phyloP scores from a whole-genome alignment of 2,888 invertebrate genomes.

The Caenorhabditis wallacei region DNA sequence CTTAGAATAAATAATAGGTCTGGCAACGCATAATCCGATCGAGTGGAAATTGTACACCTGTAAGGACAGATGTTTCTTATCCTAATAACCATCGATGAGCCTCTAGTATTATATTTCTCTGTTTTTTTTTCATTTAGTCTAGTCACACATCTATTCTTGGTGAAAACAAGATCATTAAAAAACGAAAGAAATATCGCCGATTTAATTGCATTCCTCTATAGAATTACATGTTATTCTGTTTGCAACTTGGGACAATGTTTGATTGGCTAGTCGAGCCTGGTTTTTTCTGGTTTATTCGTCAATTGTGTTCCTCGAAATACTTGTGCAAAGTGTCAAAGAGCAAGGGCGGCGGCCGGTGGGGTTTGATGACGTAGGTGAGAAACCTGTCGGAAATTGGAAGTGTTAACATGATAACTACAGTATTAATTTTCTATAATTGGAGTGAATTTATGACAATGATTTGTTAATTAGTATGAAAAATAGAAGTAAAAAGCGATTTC shows the following conservation, averaged over 20 bases:
- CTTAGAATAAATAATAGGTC: too few relatives aligned
- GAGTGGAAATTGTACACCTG: not conserved
- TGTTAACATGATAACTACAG: not conserved
- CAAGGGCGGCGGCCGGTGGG: slow-evolving; percentile 37
- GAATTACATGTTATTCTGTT: slow-evolving; percentile 22
- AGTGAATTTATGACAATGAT: too few relatives aligned
- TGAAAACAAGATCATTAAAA: slow-evolving; percentile 18
- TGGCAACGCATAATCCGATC: too few relatives aligned
- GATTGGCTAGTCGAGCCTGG: slow-evolving; percentile 21
- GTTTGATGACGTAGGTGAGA: slow-evolving; percentile 36
- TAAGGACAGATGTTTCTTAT: not conserved
- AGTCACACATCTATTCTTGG: not conserved
- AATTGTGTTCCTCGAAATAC: slow-evolving; percentile 51
- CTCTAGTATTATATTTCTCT: not conserved
- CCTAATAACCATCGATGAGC: not conserved
- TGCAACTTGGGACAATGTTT: slow-evolving; percentile 24
- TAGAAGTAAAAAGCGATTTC: too few relatives aligned
- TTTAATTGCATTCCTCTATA: not conserved
- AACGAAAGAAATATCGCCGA: not conserved
- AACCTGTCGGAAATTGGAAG: slow-evolving; percentile 4
- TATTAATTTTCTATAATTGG: not conserved
- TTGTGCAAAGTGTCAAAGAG: slow-evolving; percentile 64
- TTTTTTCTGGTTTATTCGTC: not conserved
- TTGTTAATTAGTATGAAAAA: too few relatives aligned
- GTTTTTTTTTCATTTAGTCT: not conserved